These are phyloP conservation scores for Iphiclides podalirius DNA, from an alignment of 2,888 invertebrate genomes.

Conservation along the genomic window DNA sequence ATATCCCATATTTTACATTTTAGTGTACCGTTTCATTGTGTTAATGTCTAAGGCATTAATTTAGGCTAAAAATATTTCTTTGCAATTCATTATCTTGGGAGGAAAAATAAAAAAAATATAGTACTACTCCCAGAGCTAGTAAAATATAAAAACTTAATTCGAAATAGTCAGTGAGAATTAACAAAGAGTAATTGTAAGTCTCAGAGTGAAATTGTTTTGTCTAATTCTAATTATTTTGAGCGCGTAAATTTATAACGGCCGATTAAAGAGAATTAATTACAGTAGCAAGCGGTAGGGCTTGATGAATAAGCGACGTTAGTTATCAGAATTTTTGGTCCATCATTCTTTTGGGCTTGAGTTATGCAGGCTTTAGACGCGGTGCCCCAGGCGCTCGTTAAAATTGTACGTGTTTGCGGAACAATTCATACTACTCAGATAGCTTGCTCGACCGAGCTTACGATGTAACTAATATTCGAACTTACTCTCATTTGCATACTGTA, in stretches of 20 bases:
- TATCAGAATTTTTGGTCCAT: conserved; percentile 24
- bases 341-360: conserved; percentile 24
- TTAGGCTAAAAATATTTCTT: too few species aligned
- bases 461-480: conserved; percentile 21
- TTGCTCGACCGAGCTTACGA: conserved; percentile 4
- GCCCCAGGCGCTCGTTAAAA: conserved; percentile 24
- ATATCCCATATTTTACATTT: too few species aligned
- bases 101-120: too few species aligned
- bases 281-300: background rate
- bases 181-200: conserved; percentile 5
- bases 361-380: conserved; percentile 19
- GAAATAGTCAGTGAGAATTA: background rate
- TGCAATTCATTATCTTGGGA: too few species aligned
- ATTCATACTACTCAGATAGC: conserved; percentile 22
- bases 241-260: conserved; percentile 16
- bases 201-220: conserved; percentile 14
- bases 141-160: too few species aligned
- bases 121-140: too few species aligned
- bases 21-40: too few species aligned
- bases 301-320: conserved; percentile 22
- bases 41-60: too few species aligned
- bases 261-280: conserved; percentile 17
- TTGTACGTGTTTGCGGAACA: conserved; percentile 24
- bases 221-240: conserved; percentile 13
- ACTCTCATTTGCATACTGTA: conserved; percentile 16